Base-by-base conservation (phyloP, 1,140 invertebrate species). In the Aradophagus sp. region DNA sequence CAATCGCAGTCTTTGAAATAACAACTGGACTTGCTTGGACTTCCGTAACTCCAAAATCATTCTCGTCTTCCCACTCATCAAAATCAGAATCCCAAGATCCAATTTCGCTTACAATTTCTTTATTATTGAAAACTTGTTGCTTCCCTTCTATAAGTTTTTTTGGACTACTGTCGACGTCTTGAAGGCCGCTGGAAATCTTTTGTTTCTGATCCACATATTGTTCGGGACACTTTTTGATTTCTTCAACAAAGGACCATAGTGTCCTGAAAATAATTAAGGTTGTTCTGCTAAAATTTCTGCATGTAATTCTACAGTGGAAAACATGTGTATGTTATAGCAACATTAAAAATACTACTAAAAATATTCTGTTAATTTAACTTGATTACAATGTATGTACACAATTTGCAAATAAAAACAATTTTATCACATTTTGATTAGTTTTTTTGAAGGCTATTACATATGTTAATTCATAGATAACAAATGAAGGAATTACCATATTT, bases 61-160 rank as follows among this genome's bases (percentile, higher is more conserved):
- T 32, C 6, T 32, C n/a, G 13, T 36, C 34, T 36, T 36, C 34
- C 1, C 3, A 5, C 4, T 36, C 34, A 2, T 80, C 80, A 0
- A 83, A 85, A 3, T 84, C 83, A 0, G 81, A 83, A 12, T 75
- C 83, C 83, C 82, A 84, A 2, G 78, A 82, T 27, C 72, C 77
- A 5, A 48, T 75, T 39, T 83, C 81, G 50, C 78, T 84, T 6
- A 74, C 14, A 0, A 66, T 38, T 29, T 81, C 80, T 15, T 47
- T 19, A n/a, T 15, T 34, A 15, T 32, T 13, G 10, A 44, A 7
- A 11, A 36, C 17, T n/a, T 56, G 10, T 16, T 56, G 16, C 15
- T 71, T 76, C 0, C 20, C 20, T 5, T n/a, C n/a, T n/a, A n/a
- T n/a, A n/a, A n/a, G n/a, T n/a, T n/a, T n/a, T n/a, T n/a, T n/a